A percentile compares a stretch with the other conserved stretches of the same genome.
phyloP scores from a whole-genome alignment of 2,797 vertebrate species.

The Eulemur coronatus region DNA sequence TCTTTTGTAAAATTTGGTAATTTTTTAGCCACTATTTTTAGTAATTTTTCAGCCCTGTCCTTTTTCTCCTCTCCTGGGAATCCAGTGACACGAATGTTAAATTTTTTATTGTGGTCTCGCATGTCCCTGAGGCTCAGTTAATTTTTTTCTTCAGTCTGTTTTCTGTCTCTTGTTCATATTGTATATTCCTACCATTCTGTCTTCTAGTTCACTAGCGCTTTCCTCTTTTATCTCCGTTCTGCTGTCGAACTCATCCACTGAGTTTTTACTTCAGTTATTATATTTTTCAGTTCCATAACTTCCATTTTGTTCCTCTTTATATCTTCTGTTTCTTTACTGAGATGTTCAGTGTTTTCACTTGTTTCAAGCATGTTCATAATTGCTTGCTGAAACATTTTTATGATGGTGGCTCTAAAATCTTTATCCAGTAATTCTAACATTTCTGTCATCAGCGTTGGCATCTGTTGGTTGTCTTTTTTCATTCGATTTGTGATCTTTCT shows the following conservation, averaged over 20 bases:
- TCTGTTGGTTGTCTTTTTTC: not conserved
- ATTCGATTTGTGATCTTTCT: not conserved
- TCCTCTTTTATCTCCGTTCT: not conserved
- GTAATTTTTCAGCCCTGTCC: not conserved
- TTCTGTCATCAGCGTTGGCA: not conserved
- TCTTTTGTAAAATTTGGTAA: not conserved
- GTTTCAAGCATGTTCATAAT: not conserved
- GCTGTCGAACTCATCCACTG: not conserved
- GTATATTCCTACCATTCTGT: not conserved
- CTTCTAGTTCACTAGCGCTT: not conserved
- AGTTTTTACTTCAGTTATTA: not conserved
- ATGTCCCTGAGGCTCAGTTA: not conserved
- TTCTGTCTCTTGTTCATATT: not conserved
- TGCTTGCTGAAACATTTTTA: not conserved
- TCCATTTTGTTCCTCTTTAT: not conserved
- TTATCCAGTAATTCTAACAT: not conserved
- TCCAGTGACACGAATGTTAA: not conserved
- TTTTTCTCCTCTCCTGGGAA: not conserved
- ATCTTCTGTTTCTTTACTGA: not conserved
- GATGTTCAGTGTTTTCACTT: not conserved
- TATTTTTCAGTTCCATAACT: not conserved
- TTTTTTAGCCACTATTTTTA: not conserved
- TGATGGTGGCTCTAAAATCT: not conserved
- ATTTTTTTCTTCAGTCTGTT: not conserved
- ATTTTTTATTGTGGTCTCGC: not conserved